A percentile compares a stretch with the other conserved stretches of the same genome.
These are phyloP conservation scores for Odontamblyopus lacepedii DNA, from an alignment of 2,797 vertebrate genomes.

Conservation along the genomic window DNA sequence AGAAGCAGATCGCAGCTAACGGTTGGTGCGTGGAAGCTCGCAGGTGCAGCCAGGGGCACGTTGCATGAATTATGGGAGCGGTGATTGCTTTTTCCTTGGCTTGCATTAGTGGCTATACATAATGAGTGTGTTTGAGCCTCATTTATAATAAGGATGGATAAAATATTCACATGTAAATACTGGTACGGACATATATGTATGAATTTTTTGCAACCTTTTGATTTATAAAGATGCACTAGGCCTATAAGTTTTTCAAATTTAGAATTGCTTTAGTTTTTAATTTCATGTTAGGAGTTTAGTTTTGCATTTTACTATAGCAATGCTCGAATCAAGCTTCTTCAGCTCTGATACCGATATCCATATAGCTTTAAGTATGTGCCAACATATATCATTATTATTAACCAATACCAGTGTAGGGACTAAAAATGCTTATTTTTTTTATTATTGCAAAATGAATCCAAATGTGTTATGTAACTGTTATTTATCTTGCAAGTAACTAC, in stretches of 20 bases:
- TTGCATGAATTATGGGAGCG: constrained; percentile 2
- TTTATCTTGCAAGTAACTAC: too few species aligned
- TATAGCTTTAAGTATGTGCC: too few species aligned
- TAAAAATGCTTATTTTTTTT: too few species aligned
- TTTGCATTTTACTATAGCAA: not conserved
- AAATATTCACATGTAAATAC: not conserved
- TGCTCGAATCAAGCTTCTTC: too few species aligned
- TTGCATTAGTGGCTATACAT: not conserved
- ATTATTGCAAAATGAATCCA: too few species aligned
- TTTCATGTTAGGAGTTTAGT: not conserved
- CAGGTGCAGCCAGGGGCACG: constrained; percentile 14
- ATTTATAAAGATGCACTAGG: not conserved
- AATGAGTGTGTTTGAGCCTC: not conserved
- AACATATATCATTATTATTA: too few species aligned
- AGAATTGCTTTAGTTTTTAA: not conserved
- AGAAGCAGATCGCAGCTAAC: constrained; percentile 4
- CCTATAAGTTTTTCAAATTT: not conserved
- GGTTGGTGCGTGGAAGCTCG: not conserved
- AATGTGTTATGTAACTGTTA: too few species aligned
- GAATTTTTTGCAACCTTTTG: not conserved
- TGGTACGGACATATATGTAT: not conserved
- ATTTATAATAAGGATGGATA: not conserved
- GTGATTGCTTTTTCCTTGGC: constrained; percentile 3
- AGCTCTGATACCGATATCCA: too few species aligned
- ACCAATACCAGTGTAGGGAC: too few species aligned